Percentiles rank a stretch among this genome's conserved stretches.
Conservation (phyloP, 2,888 invertebrate genomes). For the Asteroscopus sphinx region DNA sequence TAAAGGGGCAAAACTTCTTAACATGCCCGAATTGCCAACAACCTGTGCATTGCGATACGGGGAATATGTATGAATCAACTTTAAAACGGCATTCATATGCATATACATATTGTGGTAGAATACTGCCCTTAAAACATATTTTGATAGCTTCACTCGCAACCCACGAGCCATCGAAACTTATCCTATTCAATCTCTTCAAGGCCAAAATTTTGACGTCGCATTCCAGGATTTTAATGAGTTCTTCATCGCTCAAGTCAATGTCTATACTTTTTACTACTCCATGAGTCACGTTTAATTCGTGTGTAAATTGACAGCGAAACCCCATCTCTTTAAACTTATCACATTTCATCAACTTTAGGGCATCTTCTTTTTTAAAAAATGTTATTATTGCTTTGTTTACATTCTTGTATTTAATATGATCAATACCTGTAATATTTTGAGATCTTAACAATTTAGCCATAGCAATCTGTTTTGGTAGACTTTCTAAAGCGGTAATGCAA, state of each 20-base stretch:
- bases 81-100: slow-evolving; percentile 23
- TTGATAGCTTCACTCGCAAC: slow-evolving; percentile 21
- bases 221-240: slow-evolving; percentile 14
- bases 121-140: slow-evolving; percentile 23
- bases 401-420: no score
- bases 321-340: slow-evolving; percentile 32
- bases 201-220: slow-evolving; percentile 12
- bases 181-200: slow-evolving; percentile 29
- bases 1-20: no score
- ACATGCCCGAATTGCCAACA: no score
- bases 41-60: slow-evolving; percentile 36
- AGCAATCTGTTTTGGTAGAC: no score
- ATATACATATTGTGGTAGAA: slow-evolving; percentile 20
- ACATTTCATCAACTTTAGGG: slow-evolving; percentile 29
- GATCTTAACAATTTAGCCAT: no score
- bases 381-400: no score
- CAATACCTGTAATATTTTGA: no score
- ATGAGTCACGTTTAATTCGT: slow-evolving; percentile 26
- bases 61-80: slow-evolving; percentile 29
- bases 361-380: slow-evolving; percentile 22
- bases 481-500: no score
- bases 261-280: slow-evolving; percentile 41
- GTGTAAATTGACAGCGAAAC: slow-evolving; percentile 23
- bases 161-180: slow-evolving; percentile 23
- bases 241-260: slow-evolving; percentile 32